Base-by-base conservation (phyloP, 2,888 invertebrate genomes). In the Tetanocera ferruginea region DNA sequence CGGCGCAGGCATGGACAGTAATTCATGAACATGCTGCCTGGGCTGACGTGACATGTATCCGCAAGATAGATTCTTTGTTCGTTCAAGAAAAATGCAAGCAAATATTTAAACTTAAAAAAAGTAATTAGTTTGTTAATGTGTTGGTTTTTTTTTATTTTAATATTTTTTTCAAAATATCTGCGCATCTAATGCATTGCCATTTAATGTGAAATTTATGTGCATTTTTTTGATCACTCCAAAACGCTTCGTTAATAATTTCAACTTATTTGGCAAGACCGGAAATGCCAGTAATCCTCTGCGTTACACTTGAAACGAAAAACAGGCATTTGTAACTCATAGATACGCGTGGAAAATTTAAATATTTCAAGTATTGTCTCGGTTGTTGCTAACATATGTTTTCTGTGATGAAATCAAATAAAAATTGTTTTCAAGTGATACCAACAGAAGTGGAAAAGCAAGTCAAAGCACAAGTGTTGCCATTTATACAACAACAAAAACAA, bases 21-120 rank as follows among this genome's bases (percentile, higher is more conserved):
- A 62, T 60, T n/a, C 72, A 57, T 37, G 51, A 28, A 74, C 37
- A 73, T 60, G 73, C 66, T 31, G 51, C 11, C 51, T 19, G 51
- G 25, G 14, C 66, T 25, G 49, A 66, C 66, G 52, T 75, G 66
- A 66, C 52, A 66, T 66, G 66, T 66, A 75, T 66, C 52, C 28
- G 31, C 19, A 19, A 66, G 75, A 52, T 64, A 49, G 34, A 25
- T 17, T 17, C 43, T 19, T 8, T 43, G 43, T 67, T 8, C 19
- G 9, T 8, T 67, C 57, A 57, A 57, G 28, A 28, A 25, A 28
- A n/a, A 57, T 57, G 14, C 11, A 57, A 57, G 28, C 8, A 57
- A 9, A 62, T 19, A 5, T 55, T 19, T 55, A 9, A 52, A 19
- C 52, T 11, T 49, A 5, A 69, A 69, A 69, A 69, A 69, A 51